These are phyloP conservation scores for Amphiprion clarkii DNA, from an alignment of 2,797 vertebrate species.

Conservation along the genomic window DNA sequence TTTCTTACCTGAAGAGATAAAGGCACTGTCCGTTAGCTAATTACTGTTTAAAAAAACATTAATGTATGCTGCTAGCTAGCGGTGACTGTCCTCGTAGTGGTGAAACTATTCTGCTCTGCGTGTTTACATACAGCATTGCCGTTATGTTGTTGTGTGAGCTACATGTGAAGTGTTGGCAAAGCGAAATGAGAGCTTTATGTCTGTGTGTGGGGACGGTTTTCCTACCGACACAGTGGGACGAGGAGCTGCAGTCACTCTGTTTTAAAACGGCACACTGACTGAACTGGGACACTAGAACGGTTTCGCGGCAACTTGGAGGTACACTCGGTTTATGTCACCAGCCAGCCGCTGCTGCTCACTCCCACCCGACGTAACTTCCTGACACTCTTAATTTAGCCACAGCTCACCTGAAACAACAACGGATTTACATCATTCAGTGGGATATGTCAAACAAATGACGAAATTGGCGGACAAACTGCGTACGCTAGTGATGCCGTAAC, in stretches of 20 bases:
- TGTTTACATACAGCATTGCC: background rate
- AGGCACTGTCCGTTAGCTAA: slow-evolving; percentile 1
- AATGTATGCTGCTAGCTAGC: too few species aligned
- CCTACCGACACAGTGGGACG: slow-evolving; percentile 37
- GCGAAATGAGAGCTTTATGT: background rate
- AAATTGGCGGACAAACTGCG: background rate
- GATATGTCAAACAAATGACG: background rate
- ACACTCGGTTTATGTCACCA: slow-evolving; percentile 48
- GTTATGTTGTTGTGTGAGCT: background rate
- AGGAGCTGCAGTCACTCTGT: background rate
- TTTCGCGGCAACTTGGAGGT: slow-evolving; percentile 59
- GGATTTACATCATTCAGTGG: background rate
- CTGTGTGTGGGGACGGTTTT: background rate
- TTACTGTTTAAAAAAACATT: background rate
- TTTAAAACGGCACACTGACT: background rate
- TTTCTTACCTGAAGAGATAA: slow-evolving; percentile 34
- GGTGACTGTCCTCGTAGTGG: too few species aligned
- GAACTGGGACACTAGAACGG: background rate
- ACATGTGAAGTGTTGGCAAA: background rate
- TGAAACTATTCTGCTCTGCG: too few species aligned
- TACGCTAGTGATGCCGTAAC: background rate
- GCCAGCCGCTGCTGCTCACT: background rate
- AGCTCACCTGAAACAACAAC: background rate
- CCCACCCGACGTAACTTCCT: background rate
- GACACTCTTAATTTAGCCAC: background rate